Conservation (phyloP, 2,113 vertebrate genomes). For the Pyrgilauda ruficollis region DNA sequence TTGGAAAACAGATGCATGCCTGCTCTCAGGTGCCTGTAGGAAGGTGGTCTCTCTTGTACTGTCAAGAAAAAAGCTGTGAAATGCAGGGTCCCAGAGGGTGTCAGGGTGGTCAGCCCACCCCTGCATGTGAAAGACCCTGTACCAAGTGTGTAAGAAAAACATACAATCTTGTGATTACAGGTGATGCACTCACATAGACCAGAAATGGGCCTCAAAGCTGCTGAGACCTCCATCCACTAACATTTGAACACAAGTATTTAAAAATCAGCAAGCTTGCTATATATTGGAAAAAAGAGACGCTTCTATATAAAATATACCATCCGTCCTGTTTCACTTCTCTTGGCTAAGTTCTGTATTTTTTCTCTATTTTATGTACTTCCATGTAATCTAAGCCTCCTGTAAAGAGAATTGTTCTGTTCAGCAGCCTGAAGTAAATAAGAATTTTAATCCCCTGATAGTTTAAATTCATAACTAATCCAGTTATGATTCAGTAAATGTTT, state of each 20-base stretch:
- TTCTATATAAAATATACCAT: background rate
- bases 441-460: background rate
- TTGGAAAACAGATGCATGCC: background rate
- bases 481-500: constrained; percentile 20
- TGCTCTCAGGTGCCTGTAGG: background rate
- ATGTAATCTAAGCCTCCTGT: background rate
- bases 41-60: background rate
- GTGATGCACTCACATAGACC: background rate
- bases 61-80: background rate
- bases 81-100: background rate
- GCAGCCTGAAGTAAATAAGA: background rate
- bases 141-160: background rate
- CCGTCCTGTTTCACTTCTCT: background rate
- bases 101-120: background rate
- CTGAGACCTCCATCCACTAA: background rate
- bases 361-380: background rate
- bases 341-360: background rate
- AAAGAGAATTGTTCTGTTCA: background rate
- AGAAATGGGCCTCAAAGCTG: background rate
- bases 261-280: background rate
- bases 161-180: background rate
- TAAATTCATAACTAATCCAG: constrained; percentile 20
- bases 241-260: background rate
- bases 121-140: background rate
- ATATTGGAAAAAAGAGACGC: background rate